A percentile compares a stretch with the other conserved stretches of the same genome.
Evolutionary conservation across 2,888 invertebrate genomes (phyloP).

Genomic region (Caenorhabditis zanzibari): DNA sequence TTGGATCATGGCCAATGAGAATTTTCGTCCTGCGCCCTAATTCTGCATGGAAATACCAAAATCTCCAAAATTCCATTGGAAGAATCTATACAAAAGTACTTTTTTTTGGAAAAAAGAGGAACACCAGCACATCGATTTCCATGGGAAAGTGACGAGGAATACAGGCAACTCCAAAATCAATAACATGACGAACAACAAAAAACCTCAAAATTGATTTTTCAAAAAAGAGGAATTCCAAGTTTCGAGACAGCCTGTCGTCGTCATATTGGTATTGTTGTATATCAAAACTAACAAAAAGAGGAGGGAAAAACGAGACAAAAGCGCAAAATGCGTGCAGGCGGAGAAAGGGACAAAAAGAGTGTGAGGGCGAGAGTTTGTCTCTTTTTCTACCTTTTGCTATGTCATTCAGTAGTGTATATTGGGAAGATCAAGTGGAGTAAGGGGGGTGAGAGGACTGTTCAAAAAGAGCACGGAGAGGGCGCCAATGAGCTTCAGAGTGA

Average conservation of each 20-base stretch:
- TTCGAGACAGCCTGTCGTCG: slow-evolving; percentile 8
- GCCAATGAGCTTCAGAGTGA: slow-evolving; percentile 17
- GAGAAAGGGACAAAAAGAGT: slow-evolving; percentile 14
- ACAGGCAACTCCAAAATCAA: too few relatives aligned
- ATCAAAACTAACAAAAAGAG: slow-evolving; percentile 37
- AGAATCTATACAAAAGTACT: too few relatives aligned
- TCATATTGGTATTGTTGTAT: slow-evolving; percentile 41
- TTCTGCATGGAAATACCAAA: too few relatives aligned
- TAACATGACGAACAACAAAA: not conserved
- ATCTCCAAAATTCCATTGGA: too few relatives aligned
- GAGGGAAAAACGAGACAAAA: slow-evolving; percentile 39
- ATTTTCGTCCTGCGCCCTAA: too few relatives aligned
- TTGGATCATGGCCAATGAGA: too few relatives aligned
- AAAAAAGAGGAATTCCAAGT: slow-evolving; percentile 16
- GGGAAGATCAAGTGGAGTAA: slow-evolving; percentile 43
- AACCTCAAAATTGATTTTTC: slow-evolving; percentile 8
- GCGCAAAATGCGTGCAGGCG: slow-evolving; percentile 47
- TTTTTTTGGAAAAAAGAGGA: too few relatives aligned
- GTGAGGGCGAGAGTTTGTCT: slow-evolving; percentile 32
- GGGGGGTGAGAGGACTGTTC: slow-evolving; percentile 15
- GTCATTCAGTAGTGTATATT: slow-evolving; percentile 46
- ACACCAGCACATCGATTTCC: too few relatives aligned
- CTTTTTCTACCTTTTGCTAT: slow-evolving; percentile 32
- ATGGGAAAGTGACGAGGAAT: too few relatives aligned
- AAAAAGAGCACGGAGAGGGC: slow-evolving; percentile 23